phyloP scores from a whole-genome alignment of 1,140 invertebrate species.

The Bradysia coprophila region DNA sequence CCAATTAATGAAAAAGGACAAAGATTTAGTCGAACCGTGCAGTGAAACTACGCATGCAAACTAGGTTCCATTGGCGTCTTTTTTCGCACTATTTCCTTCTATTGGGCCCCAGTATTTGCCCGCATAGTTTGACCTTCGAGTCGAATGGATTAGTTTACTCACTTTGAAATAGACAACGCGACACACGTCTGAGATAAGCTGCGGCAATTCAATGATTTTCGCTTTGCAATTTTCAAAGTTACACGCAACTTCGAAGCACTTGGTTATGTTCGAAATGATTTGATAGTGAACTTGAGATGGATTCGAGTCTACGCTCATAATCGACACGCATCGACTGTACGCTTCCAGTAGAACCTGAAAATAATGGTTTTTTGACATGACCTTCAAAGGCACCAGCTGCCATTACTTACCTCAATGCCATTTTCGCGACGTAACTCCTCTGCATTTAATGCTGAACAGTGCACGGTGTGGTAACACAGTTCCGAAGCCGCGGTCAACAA shows the following conservation, averaged over 20 bases:
- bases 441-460: constrained; percentile 92
- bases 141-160: too few relatives aligned
- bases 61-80: too few relatives aligned
- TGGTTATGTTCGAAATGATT: constrained; percentile 82
- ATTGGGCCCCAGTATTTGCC: too few relatives aligned
- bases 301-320: constrained; percentile 62
- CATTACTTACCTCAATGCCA: constrained; percentile 63
- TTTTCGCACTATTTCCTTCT: too few relatives aligned
- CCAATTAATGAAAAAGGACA: too few relatives aligned
- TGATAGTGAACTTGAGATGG: constrained; percentile 67
- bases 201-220: constrained; percentile 70
- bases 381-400: too few relatives aligned
- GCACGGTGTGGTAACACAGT: constrained; percentile 89
- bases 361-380: too few relatives aligned
- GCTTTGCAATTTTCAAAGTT: constrained; percentile 79
- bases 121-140: too few relatives aligned
- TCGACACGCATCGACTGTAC: constrained; percentile 78
- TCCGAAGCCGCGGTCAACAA: constrained; percentile 82
- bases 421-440: constrained; percentile 89
- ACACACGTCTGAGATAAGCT: constrained; percentile 74
- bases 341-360: constrained; percentile 63
- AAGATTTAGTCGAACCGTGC: too few relatives aligned
- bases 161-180: constrained; percentile 81
- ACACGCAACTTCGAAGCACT: constrained; percentile 89
- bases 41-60: too few relatives aligned